phyloP scores from a whole-genome alignment of 2,113 vertebrate species.

The Rattus rattus region DNA sequence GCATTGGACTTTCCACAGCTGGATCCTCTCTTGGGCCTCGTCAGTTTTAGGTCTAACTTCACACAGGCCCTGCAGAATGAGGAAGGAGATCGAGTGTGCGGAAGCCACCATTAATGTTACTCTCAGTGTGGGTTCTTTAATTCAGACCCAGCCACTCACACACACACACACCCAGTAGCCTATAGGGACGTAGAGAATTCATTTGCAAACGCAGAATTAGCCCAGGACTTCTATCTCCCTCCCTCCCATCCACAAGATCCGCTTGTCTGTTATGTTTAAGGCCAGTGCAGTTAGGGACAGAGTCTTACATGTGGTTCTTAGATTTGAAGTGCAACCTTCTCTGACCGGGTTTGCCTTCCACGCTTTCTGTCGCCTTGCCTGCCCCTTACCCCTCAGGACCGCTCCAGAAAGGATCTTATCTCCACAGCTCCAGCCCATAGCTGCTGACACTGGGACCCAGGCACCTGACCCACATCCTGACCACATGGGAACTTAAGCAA shows the following conservation, averaged over 20 bases:
- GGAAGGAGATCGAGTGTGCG: not conserved
- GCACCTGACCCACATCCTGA: not conserved
- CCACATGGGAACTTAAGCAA: not conserved
- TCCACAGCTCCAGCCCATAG: not conserved
- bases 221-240: not conserved
- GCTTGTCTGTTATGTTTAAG: not conserved
- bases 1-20: not conserved
- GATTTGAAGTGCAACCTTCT: not conserved
- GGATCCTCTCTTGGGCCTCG: not conserved
- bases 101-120: not conserved
- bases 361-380: not conserved
- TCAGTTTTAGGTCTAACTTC: not conserved
- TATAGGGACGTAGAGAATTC: not conserved
- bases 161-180: not conserved
- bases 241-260: not conserved
- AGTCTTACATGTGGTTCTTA: not conserved
- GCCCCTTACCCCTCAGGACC: too few relatives aligned
- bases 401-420: not conserved
- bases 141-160: not conserved
- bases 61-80: not conserved
- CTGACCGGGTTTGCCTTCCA: not conserved
- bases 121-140: not conserved
- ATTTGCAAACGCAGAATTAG: not conserved
- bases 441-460: not conserved
- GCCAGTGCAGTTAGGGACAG: not conserved